These are phyloP conservation scores for Trogon melanurus DNA, from an alignment of 2,113 vertebrate genomes.

Conservation along the genomic window DNA sequence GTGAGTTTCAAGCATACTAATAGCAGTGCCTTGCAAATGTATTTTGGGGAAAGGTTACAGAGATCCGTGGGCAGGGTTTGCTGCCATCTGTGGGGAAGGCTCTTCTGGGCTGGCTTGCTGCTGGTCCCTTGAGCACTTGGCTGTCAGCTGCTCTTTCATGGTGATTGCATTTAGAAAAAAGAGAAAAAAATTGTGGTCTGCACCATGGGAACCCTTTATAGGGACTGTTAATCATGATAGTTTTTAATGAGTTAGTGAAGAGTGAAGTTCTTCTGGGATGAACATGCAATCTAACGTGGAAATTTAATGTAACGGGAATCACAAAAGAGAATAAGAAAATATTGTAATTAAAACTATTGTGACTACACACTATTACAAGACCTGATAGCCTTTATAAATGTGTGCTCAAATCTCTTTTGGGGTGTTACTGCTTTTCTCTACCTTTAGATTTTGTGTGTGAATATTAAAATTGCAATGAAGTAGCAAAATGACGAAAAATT, in stretches of 20 bases:
- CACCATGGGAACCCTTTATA: not conserved
- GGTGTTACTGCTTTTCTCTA: not conserved
- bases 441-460: not conserved
- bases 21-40: not conserved
- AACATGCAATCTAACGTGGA: not conserved
- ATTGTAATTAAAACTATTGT: not conserved
- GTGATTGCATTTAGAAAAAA: conserved; percentile 25
- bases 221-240: not conserved
- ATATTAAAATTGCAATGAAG: not conserved
- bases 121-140: conserved; percentile 8
- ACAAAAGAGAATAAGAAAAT: not conserved
- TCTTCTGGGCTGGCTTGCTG: not conserved
- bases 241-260: not conserved
- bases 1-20: conserved; percentile 62
- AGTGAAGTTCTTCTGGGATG: not conserved
- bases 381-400: not conserved
- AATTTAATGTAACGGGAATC: not conserved
- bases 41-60: not conserved
- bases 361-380: not conserved
- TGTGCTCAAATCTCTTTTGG: not conserved
- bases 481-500: not conserved
- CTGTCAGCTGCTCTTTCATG: conserved; percentile 40
- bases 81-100: not conserved
- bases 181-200: not conserved
- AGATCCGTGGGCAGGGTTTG: not conserved